Percentiles rank a stretch among this genome's conserved stretches.
Conservation (phyloP, 2,113 vertebrate species). For the Pontoporia blainvillei region DNA sequence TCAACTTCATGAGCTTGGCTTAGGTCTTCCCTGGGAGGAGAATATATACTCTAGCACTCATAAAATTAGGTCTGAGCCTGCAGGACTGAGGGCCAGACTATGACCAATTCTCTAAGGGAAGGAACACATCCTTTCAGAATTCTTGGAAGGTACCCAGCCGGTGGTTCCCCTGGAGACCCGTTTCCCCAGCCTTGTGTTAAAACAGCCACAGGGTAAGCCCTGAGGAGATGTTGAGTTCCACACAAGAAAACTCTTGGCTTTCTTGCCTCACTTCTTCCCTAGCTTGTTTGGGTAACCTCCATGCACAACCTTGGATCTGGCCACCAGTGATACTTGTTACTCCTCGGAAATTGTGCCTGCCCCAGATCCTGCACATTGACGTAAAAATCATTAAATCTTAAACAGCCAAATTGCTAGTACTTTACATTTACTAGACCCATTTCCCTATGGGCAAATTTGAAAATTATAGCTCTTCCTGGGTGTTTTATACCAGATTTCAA, state of each 20-base stretch:
- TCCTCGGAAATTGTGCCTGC: background rate
- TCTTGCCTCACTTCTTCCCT: background rate
- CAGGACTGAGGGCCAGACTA: background rate
- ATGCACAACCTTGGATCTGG: background rate
- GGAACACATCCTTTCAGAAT: background rate
- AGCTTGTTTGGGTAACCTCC: background rate
- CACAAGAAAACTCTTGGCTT: background rate
- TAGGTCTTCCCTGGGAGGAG: background rate
- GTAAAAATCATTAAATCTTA: conserved; percentile 58
- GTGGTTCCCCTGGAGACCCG: background rate
- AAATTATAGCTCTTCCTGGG: conserved; percentile 70
- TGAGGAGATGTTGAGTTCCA: background rate
- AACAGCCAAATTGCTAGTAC: conserved; percentile 43
- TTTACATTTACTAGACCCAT: conserved; percentile 72
- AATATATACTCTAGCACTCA: background rate
- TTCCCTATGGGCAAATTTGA: conserved; percentile 74
- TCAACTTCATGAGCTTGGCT: background rate
- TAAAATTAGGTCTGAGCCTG: background rate
- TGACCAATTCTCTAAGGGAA: background rate
- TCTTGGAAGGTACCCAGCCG: background rate
- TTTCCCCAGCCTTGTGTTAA: background rate
- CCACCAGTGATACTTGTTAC: background rate
- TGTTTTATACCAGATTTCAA: conserved; percentile 65
- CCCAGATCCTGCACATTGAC: conserved; percentile 50
- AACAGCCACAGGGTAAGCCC: background rate